These are phyloP conservation scores for Halcyon leucocephala DNA, from an alignment of 2,797 vertebrate genomes.

Conservation along the genomic window DNA sequence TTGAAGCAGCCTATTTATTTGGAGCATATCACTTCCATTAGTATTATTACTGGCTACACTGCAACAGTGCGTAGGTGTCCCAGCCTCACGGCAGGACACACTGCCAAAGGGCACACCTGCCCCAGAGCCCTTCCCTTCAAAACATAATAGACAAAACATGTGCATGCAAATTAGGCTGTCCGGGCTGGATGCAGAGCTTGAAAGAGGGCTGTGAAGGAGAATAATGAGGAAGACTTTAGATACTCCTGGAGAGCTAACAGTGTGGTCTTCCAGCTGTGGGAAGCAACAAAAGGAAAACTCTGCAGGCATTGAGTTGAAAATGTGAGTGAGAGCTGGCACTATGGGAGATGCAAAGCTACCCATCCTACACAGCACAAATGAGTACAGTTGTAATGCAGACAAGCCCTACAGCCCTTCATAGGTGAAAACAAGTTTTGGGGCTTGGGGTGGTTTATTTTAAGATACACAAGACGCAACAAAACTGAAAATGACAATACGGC, in stretches of 20 bases:
- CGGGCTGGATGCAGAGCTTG: neutral
- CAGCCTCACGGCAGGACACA: fast-evolving
- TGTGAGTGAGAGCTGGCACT: neutral
- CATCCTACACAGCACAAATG: fast-evolving
- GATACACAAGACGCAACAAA: neutral
- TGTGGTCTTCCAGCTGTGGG: neutral
- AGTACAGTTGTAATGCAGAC: neutral
- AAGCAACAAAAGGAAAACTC: neutral
- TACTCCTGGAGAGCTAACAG: neutral
- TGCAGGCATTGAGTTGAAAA: neutral
- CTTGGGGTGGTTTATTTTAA: neutral
- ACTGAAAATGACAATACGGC: neutral
- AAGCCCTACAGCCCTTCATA: neutral
- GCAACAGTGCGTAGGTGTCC: too few species aligned
- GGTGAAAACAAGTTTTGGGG: neutral
- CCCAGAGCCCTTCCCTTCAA: neutral
- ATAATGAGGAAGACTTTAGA: neutral
- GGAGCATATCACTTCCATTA: too few species aligned
- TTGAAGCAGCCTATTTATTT: too few species aligned
- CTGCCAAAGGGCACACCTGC: neutral
- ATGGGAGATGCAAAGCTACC: neutral
- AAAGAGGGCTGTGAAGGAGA: neutral
- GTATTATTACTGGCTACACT: too few species aligned
- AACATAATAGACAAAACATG: fast-evolving
- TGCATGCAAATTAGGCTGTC: neutral